Evolutionary conservation across 2,797 vertebrate genomes (phyloP).

Genomic region (Ammospiza maritima): DNA sequence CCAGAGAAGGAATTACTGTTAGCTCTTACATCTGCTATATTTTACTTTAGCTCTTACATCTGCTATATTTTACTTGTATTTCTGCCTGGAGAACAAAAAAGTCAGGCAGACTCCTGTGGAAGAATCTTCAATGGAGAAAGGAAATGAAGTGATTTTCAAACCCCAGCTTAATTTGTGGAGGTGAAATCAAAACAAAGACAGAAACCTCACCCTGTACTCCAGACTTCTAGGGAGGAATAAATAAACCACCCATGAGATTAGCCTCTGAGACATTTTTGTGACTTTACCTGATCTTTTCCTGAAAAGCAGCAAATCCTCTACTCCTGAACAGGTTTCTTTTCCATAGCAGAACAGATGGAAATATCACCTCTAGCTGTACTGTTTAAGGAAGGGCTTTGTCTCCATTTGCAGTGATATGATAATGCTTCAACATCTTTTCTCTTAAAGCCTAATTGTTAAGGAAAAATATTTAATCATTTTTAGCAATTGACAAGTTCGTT

Average conservation of each 20-base stretch:
- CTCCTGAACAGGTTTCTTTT: not conserved
- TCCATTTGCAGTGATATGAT: not conserved
- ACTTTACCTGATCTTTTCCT: not conserved
- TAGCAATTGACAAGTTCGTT: not conserved
- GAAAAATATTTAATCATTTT: not conserved
- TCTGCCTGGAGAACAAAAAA: not conserved
- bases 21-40: not conserved
- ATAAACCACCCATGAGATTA: not conserved
- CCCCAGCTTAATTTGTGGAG: not conserved
- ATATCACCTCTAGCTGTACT: not conserved
- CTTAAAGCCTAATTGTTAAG: not conserved
- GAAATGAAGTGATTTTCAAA: not conserved
- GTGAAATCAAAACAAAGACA: not conserved
- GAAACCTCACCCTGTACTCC: not conserved
- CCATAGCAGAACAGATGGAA: not conserved
- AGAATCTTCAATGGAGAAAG: not conserved
- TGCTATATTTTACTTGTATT: not conserved
- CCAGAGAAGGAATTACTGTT: not conserved
- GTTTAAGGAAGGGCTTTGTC: not conserved
- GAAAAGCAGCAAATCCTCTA: not conserved
- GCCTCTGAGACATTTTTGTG: not conserved
- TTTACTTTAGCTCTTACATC: not conserved
- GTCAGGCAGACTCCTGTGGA: not conserved
- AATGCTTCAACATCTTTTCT: not conserved
- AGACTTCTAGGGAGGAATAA: not conserved